phyloP scores from a whole-genome alignment of 2,888 invertebrate species.

The Ctena decussata region DNA sequence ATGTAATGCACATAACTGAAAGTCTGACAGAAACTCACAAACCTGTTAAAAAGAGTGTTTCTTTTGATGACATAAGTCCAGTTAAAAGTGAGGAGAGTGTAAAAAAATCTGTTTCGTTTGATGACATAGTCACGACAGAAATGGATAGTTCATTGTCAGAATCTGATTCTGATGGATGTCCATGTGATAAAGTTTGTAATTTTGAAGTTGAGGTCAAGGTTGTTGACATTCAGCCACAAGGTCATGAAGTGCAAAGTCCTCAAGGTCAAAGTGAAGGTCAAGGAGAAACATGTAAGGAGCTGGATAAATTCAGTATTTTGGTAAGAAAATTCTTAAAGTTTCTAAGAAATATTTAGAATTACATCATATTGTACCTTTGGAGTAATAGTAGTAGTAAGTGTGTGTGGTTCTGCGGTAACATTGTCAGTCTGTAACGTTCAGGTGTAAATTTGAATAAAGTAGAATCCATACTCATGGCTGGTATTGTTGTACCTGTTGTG shows the following conservation, averaged over 20 bases:
- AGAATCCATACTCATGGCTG: too few relatives aligned
- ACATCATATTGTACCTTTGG: too few relatives aligned
- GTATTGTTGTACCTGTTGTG: too few relatives aligned
- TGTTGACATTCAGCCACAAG: slow-evolving; percentile 59
- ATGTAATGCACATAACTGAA: slow-evolving; percentile 43
- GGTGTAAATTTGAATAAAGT: too few relatives aligned
- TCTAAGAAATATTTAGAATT: too few relatives aligned
- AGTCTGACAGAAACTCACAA: slow-evolving; percentile 35
- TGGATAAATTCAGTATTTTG: slow-evolving; percentile 55
- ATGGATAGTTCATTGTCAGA: slow-evolving; percentile 46
- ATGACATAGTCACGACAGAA: slow-evolving; percentile 35
- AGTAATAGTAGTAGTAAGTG: too few relatives aligned
- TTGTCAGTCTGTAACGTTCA: too few relatives aligned
- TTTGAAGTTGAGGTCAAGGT: slow-evolving; percentile 65
- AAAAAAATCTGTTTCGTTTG: slow-evolving; percentile 19
- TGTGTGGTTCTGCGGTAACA: too few relatives aligned
- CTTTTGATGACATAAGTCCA: slow-evolving; percentile 35
- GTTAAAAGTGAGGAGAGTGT: slow-evolving; percentile 12
- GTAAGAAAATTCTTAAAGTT: too few relatives aligned
- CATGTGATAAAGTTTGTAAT: slow-evolving; percentile 46
- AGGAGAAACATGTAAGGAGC: slow-evolving; percentile 29
- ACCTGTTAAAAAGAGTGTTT: slow-evolving; percentile 54
- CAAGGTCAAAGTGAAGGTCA: slow-evolving; percentile 5
- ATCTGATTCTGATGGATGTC: slow-evolving; percentile 29
- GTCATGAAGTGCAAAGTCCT: slow-evolving; percentile 32